Evolutionary conservation across 2,888 invertebrate species (phyloP).

Genomic region (Lepidochitona cinerea): DNA sequence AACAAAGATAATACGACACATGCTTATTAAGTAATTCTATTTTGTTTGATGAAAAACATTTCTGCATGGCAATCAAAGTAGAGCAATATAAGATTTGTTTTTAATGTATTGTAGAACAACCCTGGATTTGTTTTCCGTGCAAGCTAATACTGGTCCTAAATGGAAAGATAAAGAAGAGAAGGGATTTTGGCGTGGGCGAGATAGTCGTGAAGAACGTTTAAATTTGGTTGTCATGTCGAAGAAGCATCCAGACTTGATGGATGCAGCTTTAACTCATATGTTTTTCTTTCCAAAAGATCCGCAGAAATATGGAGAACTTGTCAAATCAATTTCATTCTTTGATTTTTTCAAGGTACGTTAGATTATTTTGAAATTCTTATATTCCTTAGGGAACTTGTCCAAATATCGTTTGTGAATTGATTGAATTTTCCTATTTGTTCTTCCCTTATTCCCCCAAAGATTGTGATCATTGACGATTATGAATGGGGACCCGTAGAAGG

Average conservation of each 20-base stretch:
- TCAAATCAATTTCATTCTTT: conserved; percentile 88
- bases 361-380: too few relatives aligned
- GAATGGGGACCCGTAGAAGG: too few relatives aligned
- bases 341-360: conserved; percentile 92
- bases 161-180: conserved; percentile 84
- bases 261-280: conserved; percentile 94
- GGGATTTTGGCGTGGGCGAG: conserved; percentile 93
- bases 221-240: conserved; percentile 85
- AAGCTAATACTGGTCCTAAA: conserved; percentile 78
- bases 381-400: too few relatives aligned
- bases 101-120: conserved; percentile 78
- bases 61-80: too few relatives aligned
- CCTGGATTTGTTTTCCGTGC: conserved; percentile 91
- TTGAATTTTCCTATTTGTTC: too few relatives aligned
- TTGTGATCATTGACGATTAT: too few relatives aligned
- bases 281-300: conserved; percentile 93
- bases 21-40: too few relatives aligned
- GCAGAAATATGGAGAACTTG: conserved; percentile 87
- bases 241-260: conserved; percentile 83
- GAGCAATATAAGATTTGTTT: too few relatives aligned
- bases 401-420: too few relatives aligned
- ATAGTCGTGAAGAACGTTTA: conserved; percentile 88
- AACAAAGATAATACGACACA: too few relatives aligned
- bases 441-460: too few relatives aligned
- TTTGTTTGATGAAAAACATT: too few relatives aligned